phyloP scores from a whole-genome alignment of 2,113 vertebrate genomes.

The Myiopsitta monachus region DNA sequence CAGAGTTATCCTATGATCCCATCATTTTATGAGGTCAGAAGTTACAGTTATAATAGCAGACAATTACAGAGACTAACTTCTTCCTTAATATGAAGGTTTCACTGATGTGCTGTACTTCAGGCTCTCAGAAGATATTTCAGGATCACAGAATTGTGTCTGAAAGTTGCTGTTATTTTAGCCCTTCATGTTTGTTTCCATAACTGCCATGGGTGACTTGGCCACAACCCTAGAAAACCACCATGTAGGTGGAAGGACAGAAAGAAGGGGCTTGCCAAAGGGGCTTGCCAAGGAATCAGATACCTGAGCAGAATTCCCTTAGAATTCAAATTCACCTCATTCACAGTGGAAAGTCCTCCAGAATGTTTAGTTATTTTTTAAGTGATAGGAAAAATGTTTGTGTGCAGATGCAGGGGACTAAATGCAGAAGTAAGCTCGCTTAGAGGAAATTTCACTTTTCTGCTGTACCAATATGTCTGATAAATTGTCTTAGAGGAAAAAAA shows the following conservation, averaged over 20 bases:
- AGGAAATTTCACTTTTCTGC: not conserved
- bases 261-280: not conserved
- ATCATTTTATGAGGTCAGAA: not conserved
- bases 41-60: not conserved
- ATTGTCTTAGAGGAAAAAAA: not conserved
- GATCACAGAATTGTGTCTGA: not conserved
- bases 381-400: not conserved
- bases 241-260: not conserved
- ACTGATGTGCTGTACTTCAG: rapidly evolving
- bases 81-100: not conserved
- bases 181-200: slow-evolving; percentile 1
- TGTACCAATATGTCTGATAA: not conserved
- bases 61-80: not conserved
- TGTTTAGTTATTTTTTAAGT: not conserved
- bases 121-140: slow-evolving; percentile 28
- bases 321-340: not conserved
- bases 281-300: not conserved
- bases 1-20: not conserved
- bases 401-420: not conserved
- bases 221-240: not conserved
- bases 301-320: not conserved
- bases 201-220: not conserved
- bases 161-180: slow-evolving; percentile 19
- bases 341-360: not conserved
- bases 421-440: not conserved